Evolutionary conservation across 2,113 vertebrate species (phyloP).

Genomic region (Marmota flaviventris): DNA sequence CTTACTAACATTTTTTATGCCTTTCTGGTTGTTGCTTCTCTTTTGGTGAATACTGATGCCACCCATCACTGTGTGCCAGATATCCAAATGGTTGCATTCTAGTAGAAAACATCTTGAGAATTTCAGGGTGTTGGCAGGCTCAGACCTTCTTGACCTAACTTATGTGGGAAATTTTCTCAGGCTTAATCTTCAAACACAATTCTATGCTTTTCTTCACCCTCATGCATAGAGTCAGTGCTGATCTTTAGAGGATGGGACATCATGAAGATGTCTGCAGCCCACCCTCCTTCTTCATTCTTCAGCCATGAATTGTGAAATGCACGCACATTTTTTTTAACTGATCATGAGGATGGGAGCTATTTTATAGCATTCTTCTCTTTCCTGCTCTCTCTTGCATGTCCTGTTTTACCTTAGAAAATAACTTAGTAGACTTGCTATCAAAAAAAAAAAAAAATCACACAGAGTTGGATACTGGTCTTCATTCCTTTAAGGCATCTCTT

Average conservation of each 20-base stretch:
- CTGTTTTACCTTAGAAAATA: neutral
- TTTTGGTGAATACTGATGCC: neutral
- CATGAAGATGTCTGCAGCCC: neutral
- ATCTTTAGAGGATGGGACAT: neutral
- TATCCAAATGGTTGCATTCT: neutral
- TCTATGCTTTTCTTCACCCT: neutral
- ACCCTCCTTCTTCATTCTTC: neutral
- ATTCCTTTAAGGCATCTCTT: neutral
- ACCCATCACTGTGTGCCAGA: neutral
- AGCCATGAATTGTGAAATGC: neutral
- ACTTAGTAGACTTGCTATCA: neutral
- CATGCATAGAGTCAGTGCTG: neutral
- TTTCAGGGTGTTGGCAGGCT: rapidly evolving
- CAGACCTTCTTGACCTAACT: neutral
- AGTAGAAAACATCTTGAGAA: neutral
- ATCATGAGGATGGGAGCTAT: neutral
- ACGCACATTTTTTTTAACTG: neutral
- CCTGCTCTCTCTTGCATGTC: neutral
- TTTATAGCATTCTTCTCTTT: neutral
- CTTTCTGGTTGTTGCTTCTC: neutral
- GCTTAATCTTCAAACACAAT: neutral
- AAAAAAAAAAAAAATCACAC: neutral
- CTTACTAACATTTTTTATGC: neutral
- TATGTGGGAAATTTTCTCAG: neutral
- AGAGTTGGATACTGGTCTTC: neutral